Base-by-base conservation (phyloP, 2,113 vertebrate species). In the Machaerirhynchus nigripectus region DNA sequence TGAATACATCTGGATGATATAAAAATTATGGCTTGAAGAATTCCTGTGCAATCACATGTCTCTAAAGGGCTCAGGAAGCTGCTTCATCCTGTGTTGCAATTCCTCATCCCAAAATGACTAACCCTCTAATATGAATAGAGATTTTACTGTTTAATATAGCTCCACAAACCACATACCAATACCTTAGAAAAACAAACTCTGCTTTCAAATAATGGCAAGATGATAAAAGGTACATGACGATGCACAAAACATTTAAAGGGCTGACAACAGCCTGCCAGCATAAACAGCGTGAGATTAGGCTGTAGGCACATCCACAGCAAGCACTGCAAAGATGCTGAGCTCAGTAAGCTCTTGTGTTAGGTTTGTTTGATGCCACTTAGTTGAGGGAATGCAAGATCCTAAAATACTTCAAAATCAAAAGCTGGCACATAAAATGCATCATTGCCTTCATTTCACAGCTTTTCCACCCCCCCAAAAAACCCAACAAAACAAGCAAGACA, bases 101-200 rank as follows among this genome's bases (percentile, higher is more conserved):
- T 92, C 63, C 55, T 77, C 55, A 88, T 70, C 76, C 68, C 71
- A 35, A 90, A 92, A 87, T 49, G 21, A 90, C 89, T 89, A 95
- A 89, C 27, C 24, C 44, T 20, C 27, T 76, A 86, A 95, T 74
- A 78, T 55, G 50, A 96, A 86, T 67, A 61, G 37, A 91, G 49
- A 90, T 93, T 93, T 92, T 93, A 89, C 86, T 89, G 68, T 75
- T 81, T 90, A 96, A 93, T 93, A 59, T 17, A 70, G 64, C 33
- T 95, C 64, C 69, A 77, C 80, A 84, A 81, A 95, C n/a, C 67
- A 82, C 78, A 69, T 39, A 71, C 35, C 56, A 89, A 67, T 68
- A 79, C 40, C 67, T 83, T 24, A 70, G 76, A 70, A 92, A 97
- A 93, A 90, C 80, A 92, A 90, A 59, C 26, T 2, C 1, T 63